Conservation (phyloP, 2,113 vertebrate genomes). For the Pelusios castaneus region DNA sequence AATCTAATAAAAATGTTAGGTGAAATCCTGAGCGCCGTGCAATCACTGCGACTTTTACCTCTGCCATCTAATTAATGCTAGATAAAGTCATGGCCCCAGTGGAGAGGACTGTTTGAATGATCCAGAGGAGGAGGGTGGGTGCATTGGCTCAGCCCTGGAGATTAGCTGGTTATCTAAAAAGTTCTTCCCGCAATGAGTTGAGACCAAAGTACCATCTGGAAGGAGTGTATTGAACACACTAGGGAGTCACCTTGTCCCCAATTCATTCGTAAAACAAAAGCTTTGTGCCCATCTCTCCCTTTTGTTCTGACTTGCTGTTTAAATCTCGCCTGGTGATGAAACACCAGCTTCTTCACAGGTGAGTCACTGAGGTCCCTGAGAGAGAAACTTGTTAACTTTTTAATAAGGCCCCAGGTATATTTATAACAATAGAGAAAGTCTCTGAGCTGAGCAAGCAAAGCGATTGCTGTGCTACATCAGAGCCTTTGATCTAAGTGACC, state of each 20-base stretch:
- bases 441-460: background rate
- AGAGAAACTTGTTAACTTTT: slow-evolving; percentile 67
- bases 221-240: background rate
- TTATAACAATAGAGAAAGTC: slow-evolving; percentile 33
- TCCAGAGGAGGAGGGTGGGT: background rate
- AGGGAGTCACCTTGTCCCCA: slow-evolving; percentile 32
- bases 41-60: background rate
- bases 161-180: slow-evolving; percentile 32
- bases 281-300: slow-evolving; percentile 23
- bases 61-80: background rate
- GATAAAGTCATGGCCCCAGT: background rate
- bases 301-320: slow-evolving; percentile 45
- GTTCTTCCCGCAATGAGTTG: slow-evolving; percentile 24
- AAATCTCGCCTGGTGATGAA: slow-evolving; percentile 60
- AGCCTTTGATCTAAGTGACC: slow-evolving; percentile 44
- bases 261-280: slow-evolving; percentile 47
- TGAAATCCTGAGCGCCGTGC: background rate
- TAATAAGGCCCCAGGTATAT: slow-evolving; percentile 45
- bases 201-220: slow-evolving; percentile 71
- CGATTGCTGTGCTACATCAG: slow-evolving; percentile 4
- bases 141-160: background rate
- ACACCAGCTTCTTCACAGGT: slow-evolving; percentile 55
- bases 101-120: background rate
- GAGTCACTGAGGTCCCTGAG: slow-evolving; percentile 41
- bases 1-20: background rate